Evolutionary conservation across 2,888 invertebrate species (phyloP).

Genomic region (Synergus umbraculus): DNA sequence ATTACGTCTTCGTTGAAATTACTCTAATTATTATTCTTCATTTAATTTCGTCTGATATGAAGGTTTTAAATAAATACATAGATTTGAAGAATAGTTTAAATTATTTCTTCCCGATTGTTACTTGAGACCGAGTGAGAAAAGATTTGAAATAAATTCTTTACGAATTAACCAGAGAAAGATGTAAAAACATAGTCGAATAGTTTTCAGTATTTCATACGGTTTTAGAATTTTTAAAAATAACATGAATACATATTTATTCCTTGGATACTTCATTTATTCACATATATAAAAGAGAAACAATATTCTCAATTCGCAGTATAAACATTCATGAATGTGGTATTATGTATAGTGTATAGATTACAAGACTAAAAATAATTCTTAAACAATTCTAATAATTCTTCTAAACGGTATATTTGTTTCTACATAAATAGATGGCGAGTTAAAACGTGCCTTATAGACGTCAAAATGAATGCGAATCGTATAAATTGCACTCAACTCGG

Average conservation of each 20-base stretch:
- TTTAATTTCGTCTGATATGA: neutral
- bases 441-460: neutral
- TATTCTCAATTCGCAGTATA: conserved; percentile 28
- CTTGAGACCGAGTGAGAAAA: no score
- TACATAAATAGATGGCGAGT: conserved; percentile 5
- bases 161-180: no score
- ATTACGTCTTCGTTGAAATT: conserved; percentile 84
- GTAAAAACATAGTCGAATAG: neutral
- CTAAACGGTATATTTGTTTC: conserved; percentile 6
- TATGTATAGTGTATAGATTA: conserved; percentile 16
- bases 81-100: neutral
- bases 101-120: neutral
- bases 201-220: neutral
- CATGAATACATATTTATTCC: neutral
- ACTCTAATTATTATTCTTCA: conserved; percentile 75
- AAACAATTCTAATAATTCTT: neutral
- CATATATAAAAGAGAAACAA: conserved; percentile 24
- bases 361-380: conserved; percentile 12
- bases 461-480: conserved; percentile 2
- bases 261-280: conserved; percentile 13
- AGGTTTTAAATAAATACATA: neutral
- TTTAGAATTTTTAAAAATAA: neutral
- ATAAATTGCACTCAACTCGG: neutral
- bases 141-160: no score
- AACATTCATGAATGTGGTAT: conserved; percentile 7